Percentiles rank a stretch among this genome's conserved stretches.
Evolutionary conservation across 2,113 vertebrate genomes (phyloP).

Genomic region (Macrotus californicus): DNA sequence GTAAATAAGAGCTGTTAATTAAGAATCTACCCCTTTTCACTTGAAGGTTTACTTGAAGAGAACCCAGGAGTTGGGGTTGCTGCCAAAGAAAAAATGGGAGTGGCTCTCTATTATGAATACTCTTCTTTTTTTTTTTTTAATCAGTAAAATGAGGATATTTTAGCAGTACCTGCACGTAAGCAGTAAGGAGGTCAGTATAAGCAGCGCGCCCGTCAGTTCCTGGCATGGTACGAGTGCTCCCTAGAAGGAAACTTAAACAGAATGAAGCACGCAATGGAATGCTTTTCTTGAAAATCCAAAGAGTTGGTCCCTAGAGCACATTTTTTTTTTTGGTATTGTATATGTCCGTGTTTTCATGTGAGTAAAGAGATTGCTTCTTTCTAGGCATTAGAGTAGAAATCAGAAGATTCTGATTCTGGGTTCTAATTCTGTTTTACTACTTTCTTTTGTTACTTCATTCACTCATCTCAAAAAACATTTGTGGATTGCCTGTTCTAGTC

Average conservation of each 20-base stretch:
- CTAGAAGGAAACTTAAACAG: background rate
- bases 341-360: background rate
- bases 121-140: background rate
- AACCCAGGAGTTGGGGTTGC: background rate
- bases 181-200: background rate
- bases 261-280: background rate
- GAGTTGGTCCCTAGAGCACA: background rate
- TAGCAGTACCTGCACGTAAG: background rate
- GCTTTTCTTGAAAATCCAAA: background rate
- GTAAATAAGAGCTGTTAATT: slow-evolving; percentile 63
- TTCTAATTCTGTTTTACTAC: background rate
- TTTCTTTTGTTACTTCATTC: background rate
- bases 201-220: background rate
- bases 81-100: background rate
- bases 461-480: background rate
- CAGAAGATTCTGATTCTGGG: background rate
- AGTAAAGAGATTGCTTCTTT: slow-evolving; percentile 24
- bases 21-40: slow-evolving; percentile 42
- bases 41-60: background rate
- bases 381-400: background rate
- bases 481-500: background rate
- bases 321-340: background rate
- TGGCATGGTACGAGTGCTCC: background rate
- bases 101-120: background rate
- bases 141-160: background rate